Evolutionary conservation across 2,797 vertebrate species (phyloP), one percentile per base, ranked within the genome.

Genomic region (Dallia pectoralis): DNA sequence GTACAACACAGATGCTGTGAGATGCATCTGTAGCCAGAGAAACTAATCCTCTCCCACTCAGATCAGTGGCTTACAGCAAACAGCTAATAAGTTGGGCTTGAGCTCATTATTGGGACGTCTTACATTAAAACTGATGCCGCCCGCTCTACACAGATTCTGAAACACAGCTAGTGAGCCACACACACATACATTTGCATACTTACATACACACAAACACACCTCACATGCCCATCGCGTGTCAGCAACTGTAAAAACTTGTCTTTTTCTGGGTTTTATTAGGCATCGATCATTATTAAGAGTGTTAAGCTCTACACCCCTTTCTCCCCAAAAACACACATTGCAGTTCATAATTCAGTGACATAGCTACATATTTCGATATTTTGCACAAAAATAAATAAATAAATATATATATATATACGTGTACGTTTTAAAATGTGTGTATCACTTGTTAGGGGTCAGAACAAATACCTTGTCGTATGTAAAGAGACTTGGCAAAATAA

Each of bases 31-130:
- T 80, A 84, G 44, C 77, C 69, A 85, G 77, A 77, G 61, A 86
- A 69, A 74, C 73, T 88, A 90, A 88, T 90, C 83, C 82, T 79
- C 84, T 76, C 82, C 83, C 77, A 81, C 64, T 82, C 89, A 87
- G 86, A 88, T 88, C 86, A 80, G 83, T 86, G 87, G 88, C 82
- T 89, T 87, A 84, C 82, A 87, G 85, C 75, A 73, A 87, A 85
- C 85, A 82, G 85, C 87, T 89, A 89, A 89, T 88, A 89, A 88
- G 85, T 86, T 79, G 86, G 86, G 83, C 85, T 56, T 75, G 84
- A 81, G 76, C 85, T 88, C 87, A 91, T 89, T 91, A 90, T 79
- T 63, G 29, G 61, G 30, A 25, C 83, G 0, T 11, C 79, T 80
- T 79, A 82, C 84, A 81, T 71, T 77, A 71, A 78, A 78, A 82